Base-by-base conservation (phyloP, 2,888 invertebrate genomes). In the Campoplex nolae region DNA sequence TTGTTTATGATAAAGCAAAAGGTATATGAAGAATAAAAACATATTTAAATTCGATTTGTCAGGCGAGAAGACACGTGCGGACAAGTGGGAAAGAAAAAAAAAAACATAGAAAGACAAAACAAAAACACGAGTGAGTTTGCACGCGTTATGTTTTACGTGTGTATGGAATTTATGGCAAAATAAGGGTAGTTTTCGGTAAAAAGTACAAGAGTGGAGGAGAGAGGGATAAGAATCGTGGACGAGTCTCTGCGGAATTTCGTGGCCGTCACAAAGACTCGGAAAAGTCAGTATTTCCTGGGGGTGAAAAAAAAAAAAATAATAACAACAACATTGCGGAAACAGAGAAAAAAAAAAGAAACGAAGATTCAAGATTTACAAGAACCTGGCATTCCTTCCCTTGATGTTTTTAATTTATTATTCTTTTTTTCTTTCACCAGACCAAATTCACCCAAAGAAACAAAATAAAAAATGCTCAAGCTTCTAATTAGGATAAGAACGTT, bases 1-100 rank as follows among this genome's bases (percentile, higher is more conserved):
- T 51, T 54, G 35, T 77, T 67, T 77, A 76, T n/a, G 67, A 9
- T 9, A 23, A 67, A 68, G 2, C 35, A 48, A 13, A 48, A 58
- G 2, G n/a, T 16, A 51, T 16, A 38, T 8, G n/a, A 32, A 11
- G 56, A 13, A 35, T 28, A 62, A 73, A 65, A 38, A 73, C 32
- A 51, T 23, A 65, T 48, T 68, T 23, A 80, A 51, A 51, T 65
- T 42, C 28, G 70, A 80, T 23, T n/a, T 6, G 18, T 38, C 9
- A 16, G 45, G 45, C 23, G 38, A 65, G 54, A 42, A 68, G 42
- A 54, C 67, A 51, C 62, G 54, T 67, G 81, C 16, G 16, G 35
- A 71, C 62, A 62, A 38, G 4, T 6, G 38, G 38, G 38, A 38
- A 6, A 6, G 38, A 38, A 38, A 38, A 48, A 3, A 38, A 23